Evolutionary conservation across 92 coral and sea anemone species (phyloP).

Genomic region (Chrysogorgia sp.): DNA sequence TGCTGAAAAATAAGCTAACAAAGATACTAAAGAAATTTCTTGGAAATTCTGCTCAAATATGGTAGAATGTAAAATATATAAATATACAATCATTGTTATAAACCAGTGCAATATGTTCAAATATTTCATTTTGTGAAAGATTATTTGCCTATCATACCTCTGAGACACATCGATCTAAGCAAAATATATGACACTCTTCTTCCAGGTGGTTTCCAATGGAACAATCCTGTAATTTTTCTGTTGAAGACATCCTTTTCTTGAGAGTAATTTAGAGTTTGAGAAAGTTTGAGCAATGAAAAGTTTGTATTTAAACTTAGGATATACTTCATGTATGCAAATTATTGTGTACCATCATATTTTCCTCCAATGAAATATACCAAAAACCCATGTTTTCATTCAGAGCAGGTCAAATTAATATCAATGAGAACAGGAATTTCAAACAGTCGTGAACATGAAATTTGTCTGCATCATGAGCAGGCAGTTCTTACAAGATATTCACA

Average conservation of each 20-base stretch:
- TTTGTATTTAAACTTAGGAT: background rate
- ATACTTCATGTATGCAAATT: constrained; percentile 20
- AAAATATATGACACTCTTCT: constrained; percentile 43
- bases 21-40: constrained; percentile 24
- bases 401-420: constrained; percentile 28
- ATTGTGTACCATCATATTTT: constrained; percentile 24
- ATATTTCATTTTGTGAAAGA: too few relatives aligned
- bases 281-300: too few relatives aligned
- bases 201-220: constrained; percentile 36
- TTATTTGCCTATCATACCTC: too few relatives aligned
- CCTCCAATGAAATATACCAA: constrained; percentile 45
- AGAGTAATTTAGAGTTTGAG: background rate
- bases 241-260: constrained; percentile 30
- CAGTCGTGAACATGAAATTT: constrained; percentile 47
- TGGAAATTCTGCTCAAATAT: constrained; percentile 18
- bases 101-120: background rate
- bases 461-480: constrained; percentile 48
- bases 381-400: constrained; percentile 10
- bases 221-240: constrained; percentile 20
- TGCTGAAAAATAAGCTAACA: constrained; percentile 38
- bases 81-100: background rate
- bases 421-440: constrained; percentile 42
- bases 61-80: background rate
- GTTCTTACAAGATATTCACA: constrained; percentile 38
- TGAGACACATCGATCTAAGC: too few relatives aligned